Conservation (phyloP, 2,888 invertebrate species). For the Galeruca laticollis region DNA sequence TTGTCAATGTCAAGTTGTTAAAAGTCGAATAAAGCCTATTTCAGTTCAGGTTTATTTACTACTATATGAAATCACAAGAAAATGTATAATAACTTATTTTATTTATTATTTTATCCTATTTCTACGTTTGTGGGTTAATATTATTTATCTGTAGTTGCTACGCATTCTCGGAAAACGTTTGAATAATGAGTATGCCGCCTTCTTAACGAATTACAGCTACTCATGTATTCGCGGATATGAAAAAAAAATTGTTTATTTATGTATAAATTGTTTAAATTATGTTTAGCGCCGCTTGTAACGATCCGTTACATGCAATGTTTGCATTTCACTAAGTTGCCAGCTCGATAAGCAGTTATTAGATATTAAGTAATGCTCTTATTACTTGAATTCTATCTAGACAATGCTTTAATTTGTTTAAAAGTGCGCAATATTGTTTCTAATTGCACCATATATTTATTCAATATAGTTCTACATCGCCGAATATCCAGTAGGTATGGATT, state of each 20-base stretch:
- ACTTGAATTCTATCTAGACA: too few species aligned
- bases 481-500: too few species aligned
- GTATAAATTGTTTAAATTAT: conserved; percentile 46
- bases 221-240: conserved; percentile 27
- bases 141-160: conserved; percentile 53
- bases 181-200: conserved; percentile 51
- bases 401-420: too few species aligned
- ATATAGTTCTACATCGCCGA: too few species aligned
- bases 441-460: too few species aligned
- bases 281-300: conserved; percentile 46
- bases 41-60: too few species aligned
- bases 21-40: too few species aligned
- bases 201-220: conserved; percentile 29
- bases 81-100: too few species aligned
- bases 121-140: conserved; percentile 36
- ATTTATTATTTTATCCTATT: not conserved
- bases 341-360: not conserved
- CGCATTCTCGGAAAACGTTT: conserved; percentile 51
- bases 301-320: conserved; percentile 40
- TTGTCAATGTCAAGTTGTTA: too few species aligned
- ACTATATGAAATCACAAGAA: too few species aligned
- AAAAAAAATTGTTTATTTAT: conserved; percentile 42
- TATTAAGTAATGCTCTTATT: not conserved
- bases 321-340: not conserved
- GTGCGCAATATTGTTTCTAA: too few species aligned